Evolutionary conservation across 2,888 invertebrate genomes (phyloP).

Genomic region (Lasioglossum morio): DNA sequence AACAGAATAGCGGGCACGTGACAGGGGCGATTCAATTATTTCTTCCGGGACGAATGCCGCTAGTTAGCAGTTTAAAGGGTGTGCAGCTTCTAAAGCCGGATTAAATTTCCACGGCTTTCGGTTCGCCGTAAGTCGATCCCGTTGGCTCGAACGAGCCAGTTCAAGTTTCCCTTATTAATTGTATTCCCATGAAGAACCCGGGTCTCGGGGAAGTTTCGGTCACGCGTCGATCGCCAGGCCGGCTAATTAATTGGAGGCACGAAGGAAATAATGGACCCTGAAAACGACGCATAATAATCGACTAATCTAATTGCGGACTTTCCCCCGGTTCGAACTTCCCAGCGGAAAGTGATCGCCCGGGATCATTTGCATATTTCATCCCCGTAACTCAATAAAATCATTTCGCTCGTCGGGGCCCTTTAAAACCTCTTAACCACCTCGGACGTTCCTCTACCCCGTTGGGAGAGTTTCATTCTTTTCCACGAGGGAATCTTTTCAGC

Average conservation of each 20-base stretch:
- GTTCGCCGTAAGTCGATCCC: constrained; percentile 49
- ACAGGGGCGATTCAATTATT: constrained; percentile 45
- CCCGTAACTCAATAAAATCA: constrained; percentile 39
- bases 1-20: constrained; percentile 22
- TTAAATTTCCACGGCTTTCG: constrained; percentile 58
- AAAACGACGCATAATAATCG: constrained; percentile 43
- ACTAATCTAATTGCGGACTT: constrained; percentile 46
- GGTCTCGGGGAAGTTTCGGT: background rate
- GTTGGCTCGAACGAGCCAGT: constrained; percentile 34
- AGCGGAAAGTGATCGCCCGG: constrained; percentile 36
- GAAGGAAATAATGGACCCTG: constrained; percentile 18
- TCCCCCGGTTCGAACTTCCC: constrained; percentile 41
- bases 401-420: constrained; percentile 33
- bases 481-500: background rate
- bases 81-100: constrained; percentile 37
- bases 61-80: constrained; percentile 41
- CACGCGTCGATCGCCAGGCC: constrained; percentile 13
- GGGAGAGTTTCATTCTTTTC: background rate
- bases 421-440: constrained; percentile 25
- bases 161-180: constrained; percentile 51
- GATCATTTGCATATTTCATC: constrained; percentile 53
- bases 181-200: background rate
- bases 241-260: background rate
- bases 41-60: constrained; percentile 29
- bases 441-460: background rate